Percentiles rank a stretch among this genome's conserved stretches.
Evolutionary conservation across 92 coral and sea anemone genomes (phyloP).

Genomic region (Zoanthus sansibaricus): DNA sequence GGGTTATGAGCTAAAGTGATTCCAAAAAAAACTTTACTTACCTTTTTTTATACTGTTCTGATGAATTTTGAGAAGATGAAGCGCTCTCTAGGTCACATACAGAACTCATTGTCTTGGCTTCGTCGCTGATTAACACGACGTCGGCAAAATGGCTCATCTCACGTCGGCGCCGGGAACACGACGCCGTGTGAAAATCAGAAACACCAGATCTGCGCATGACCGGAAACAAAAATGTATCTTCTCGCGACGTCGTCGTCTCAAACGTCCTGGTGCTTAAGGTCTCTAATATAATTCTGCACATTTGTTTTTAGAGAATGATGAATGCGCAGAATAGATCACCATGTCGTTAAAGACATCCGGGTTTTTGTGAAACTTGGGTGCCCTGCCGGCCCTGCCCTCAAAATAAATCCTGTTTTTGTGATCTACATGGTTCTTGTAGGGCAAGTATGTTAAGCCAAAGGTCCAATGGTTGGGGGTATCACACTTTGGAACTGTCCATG

Average conservation of each 20-base stretch:
- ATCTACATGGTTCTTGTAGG: no score
- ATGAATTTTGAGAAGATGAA: not conserved
- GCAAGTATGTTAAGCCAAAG: no score
- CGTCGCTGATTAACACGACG: not conserved
- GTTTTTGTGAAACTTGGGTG: no score
- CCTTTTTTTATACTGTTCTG: constrained; percentile 7
- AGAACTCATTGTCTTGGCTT: not conserved
- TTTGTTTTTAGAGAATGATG: no score
- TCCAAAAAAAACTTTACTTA: not conserved
- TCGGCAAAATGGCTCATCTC: not conserved
- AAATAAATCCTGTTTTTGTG: no score
- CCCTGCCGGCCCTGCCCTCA: no score
- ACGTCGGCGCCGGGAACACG: constrained; percentile 24
- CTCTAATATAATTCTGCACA: not conserved
- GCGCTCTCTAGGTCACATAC: not conserved
- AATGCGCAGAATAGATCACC: no score
- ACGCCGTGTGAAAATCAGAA: constrained; percentile 7
- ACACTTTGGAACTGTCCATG: no score
- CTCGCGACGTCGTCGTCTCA: constrained; percentile 9
- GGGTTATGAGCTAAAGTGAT: constrained; percentile 1
- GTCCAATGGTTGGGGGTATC: no score
- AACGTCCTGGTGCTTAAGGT: constrained; percentile 6
- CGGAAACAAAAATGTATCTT: constrained; percentile 18
- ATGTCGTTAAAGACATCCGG: no score
- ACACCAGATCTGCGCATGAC: constrained; percentile 4